Evolutionary conservation across 37 sponge, comb jelly and placozoan species (phyloP).

Genomic region (Haliclona indistincta): DNA sequence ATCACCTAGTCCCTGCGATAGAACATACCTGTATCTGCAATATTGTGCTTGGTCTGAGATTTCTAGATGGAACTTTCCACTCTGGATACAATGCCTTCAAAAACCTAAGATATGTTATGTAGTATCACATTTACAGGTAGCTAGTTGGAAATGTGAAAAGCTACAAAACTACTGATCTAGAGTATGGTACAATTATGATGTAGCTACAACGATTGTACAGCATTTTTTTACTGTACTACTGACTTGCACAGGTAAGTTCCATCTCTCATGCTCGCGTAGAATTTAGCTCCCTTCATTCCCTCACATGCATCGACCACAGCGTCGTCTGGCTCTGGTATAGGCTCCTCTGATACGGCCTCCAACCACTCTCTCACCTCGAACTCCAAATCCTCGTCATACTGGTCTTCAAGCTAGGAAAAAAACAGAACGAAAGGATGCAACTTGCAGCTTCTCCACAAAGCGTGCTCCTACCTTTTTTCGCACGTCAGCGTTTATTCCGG

Average conservation of each 20-base stretch:
- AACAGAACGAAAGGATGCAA: not conserved
- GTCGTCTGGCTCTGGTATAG: not conserved
- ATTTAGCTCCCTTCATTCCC: slow-evolving; percentile 25
- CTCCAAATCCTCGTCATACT: slow-evolving; percentile 61
- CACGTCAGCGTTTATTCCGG: slow-evolving; percentile 80
- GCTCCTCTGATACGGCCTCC: slow-evolving; percentile 50
- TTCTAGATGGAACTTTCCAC: no score
- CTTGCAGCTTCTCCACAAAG: not conserved
- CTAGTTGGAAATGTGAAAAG: no score
- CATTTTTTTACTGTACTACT: no score
- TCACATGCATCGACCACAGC: not conserved
- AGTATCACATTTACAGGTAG: no score
- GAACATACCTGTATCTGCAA: no score
- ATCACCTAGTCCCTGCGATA: not conserved
- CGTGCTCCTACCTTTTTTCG: slow-evolving; percentile 66
- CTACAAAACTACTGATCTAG: no score
- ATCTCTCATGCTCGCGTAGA: slow-evolving; percentile 49
- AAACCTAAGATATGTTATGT: no score
- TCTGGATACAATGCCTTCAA: no score
- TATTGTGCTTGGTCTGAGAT: no score
- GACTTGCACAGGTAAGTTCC: slow-evolving; percentile 60
- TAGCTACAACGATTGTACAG: no score
- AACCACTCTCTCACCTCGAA: slow-evolving; percentile 65
- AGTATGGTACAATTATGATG: no score
- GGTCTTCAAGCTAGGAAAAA: slow-evolving; percentile 24